Percentiles rank a stretch among this genome's conserved stretches.
phyloP scores from a whole-genome alignment of 2,888 invertebrate genomes.

The Drosophila colorata region DNA sequence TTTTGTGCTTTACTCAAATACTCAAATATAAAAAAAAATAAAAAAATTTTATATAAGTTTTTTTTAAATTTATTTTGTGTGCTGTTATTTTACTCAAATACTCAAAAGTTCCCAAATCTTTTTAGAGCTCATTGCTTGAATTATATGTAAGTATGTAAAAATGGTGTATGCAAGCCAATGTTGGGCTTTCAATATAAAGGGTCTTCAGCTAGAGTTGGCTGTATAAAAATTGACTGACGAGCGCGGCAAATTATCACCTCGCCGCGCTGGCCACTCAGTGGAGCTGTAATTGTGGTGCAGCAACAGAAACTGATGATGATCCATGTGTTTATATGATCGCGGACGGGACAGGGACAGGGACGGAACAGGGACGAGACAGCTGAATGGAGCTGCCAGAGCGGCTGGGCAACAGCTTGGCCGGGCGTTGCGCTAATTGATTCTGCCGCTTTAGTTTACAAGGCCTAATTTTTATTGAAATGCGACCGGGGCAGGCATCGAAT shows the following conservation, averaged over 20 bases:
- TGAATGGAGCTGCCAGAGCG: background rate
- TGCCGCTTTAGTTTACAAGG: conserved; percentile 65
- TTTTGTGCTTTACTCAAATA: too few species aligned
- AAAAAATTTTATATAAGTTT: too few species aligned
- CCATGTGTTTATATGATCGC: conserved; percentile 1
- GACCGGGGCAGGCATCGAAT: conserved; percentile 10
- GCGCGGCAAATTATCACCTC: background rate
- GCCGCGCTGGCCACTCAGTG: background rate
- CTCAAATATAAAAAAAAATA: too few species aligned
- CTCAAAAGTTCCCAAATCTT: too few species aligned
- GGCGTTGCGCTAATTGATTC: conserved; percentile 72
- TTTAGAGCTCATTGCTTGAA: background rate
- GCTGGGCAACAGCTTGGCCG: conserved; percentile 9
- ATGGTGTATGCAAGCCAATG: background rate
- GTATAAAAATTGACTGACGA: conserved; percentile 1
- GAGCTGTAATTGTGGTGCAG: conserved; percentile 5
- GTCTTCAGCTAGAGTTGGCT: background rate
- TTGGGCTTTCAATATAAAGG: background rate
- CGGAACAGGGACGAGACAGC: background rate
- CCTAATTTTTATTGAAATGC: conserved; percentile 65
- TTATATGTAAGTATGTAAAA: background rate
- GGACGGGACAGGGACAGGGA: background rate
- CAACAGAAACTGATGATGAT: conserved; percentile 9
- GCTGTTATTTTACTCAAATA: too few species aligned
- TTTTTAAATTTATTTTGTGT: too few species aligned